phyloP scores from a whole-genome alignment of 2,888 invertebrate species.

The Brachylomia viminalis region DNA sequence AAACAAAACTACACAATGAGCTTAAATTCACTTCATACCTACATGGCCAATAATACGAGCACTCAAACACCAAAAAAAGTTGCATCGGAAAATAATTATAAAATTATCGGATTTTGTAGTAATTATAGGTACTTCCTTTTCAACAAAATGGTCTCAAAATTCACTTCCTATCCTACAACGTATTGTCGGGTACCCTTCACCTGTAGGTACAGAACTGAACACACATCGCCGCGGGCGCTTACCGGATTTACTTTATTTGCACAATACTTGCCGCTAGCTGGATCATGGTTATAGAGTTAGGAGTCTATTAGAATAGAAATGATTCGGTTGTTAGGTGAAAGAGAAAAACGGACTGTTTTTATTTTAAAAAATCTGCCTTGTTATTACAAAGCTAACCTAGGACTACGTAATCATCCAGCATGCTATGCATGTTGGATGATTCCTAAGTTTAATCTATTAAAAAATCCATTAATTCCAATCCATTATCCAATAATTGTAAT shows the following conservation, averaged over 20 bases:
- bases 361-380: no score
- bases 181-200: slow-evolving; percentile 69
- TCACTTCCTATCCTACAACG: slow-evolving; percentile 74
- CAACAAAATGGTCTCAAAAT: slow-evolving; percentile 48
- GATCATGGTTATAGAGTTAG: slow-evolving; percentile 24
- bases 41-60: not conserved
- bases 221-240: slow-evolving; percentile 78
- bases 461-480: no score
- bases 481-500: no score
- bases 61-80: not conserved
- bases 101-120: slow-evolving; percentile 52
- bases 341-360: no score
- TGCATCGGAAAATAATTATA: slow-evolving; percentile 7
- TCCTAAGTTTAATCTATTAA: no score
- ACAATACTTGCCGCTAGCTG: slow-evolving; percentile 77
- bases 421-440: no score
- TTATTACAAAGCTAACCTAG: no score
- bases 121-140: slow-evolving; percentile 45
- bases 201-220: slow-evolving; percentile 71
- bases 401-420: no score
- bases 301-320: not conserved
- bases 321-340: no score
- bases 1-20: not conserved
- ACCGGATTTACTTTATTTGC: slow-evolving; percentile 88
- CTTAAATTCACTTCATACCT: not conserved